A percentile compares a stretch with the other conserved stretches of the same genome.
phyloP scores from a whole-genome alignment of 1,140 invertebrate genomes.

The Drosophila ficusphila region DNA sequence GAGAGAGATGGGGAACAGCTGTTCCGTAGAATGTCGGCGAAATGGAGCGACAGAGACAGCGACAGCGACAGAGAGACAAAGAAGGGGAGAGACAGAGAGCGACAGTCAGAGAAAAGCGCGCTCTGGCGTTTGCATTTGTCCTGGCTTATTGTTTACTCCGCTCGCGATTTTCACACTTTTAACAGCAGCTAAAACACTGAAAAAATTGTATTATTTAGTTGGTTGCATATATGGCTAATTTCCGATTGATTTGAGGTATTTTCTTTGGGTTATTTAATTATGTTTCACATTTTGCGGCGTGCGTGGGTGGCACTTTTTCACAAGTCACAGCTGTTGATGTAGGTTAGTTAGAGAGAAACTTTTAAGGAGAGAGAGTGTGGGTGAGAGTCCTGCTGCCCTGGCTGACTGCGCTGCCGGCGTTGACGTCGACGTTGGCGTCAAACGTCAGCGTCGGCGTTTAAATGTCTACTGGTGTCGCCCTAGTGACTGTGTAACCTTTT shows the following conservation, averaged over 20 bases:
- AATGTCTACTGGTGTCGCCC: slow-evolving; percentile 65
- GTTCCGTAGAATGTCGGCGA: slow-evolving; percentile 19
- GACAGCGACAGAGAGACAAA: slow-evolving; percentile 18
- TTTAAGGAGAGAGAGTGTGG: neutral
- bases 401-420: slow-evolving; percentile 8
- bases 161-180: slow-evolving; percentile 9
- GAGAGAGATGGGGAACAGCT: slow-evolving; percentile 37
- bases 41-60: slow-evolving; percentile 31
- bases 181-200: slow-evolving; percentile 18
- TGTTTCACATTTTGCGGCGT: slow-evolving; percentile 22
- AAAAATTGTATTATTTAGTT: slow-evolving; percentile 7
- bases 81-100: slow-evolving; percentile 17
- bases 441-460: slow-evolving; percentile 24
- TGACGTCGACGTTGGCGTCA: slow-evolving; percentile 13
- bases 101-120: slow-evolving; percentile 37
- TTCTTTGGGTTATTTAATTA: neutral
- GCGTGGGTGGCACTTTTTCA: slow-evolving; percentile 46
- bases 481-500: slow-evolving; percentile 79
- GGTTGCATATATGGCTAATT: neutral
- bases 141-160: slow-evolving; percentile 33
- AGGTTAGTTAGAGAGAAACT: slow-evolving; percentile 62
- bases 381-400: slow-evolving; percentile 9
- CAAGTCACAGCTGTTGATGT: slow-evolving; percentile 76
- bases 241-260: neutral
- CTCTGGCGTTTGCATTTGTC: slow-evolving; percentile 38